phyloP scores from a whole-genome alignment of 2,797 vertebrate genomes.

The Enteromius thamalakanensis region DNA sequence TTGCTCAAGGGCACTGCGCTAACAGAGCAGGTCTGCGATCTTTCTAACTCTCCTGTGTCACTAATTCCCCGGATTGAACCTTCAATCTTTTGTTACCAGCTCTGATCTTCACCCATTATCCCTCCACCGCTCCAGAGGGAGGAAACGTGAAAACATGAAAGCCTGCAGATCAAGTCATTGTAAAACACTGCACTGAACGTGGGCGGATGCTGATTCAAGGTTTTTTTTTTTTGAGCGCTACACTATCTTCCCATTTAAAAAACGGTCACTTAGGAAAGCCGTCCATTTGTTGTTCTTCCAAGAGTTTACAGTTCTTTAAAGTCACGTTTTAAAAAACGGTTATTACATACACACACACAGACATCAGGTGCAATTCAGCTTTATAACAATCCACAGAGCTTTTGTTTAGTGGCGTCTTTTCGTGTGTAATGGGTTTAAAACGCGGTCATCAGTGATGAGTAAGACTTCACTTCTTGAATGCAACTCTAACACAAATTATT shows the following conservation, averaged over 20 bases:
- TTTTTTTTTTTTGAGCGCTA: constrained; percentile 11
- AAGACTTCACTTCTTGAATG: constrained; percentile 25
- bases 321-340: background rate
- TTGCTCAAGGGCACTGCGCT: constrained; percentile 38
- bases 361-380: constrained; percentile 10
- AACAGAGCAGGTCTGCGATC: constrained; percentile 36
- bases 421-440: constrained; percentile 42
- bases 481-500: constrained; percentile 8
- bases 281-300: constrained; percentile 22
- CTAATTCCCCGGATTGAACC: constrained; percentile 22
- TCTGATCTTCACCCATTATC: constrained; percentile 35
- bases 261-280: constrained; percentile 18
- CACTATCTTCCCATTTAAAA: constrained; percentile 26
- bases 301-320: background rate
- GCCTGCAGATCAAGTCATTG: constrained; percentile 24
- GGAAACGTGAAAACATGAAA: constrained; percentile 20
- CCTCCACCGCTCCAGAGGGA: constrained; percentile 10
- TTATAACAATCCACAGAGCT: constrained; percentile 31
- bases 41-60: constrained; percentile 33
- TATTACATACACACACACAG: background rate
- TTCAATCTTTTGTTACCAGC: constrained; percentile 19
- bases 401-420: constrained; percentile 34
- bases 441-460: constrained; percentile 16
- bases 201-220: constrained; percentile 35
- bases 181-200: constrained; percentile 12